These are phyloP conservation scores for Atherinosoma microstoma DNA, from an alignment of 2,797 vertebrate species.

Conservation along the genomic window DNA sequence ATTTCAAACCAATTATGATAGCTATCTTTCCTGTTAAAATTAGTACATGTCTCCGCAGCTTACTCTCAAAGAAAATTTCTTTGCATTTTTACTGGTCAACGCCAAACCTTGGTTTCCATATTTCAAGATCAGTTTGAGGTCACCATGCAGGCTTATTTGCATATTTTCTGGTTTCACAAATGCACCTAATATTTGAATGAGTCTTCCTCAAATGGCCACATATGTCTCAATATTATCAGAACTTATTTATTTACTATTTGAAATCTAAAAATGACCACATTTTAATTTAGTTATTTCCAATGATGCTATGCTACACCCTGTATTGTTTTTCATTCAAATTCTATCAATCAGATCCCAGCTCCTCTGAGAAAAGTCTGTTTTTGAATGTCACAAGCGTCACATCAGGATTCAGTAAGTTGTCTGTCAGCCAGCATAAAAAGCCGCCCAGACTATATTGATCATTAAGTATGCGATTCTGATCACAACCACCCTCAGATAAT, in stretches of 20 bases:
- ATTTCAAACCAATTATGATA: conserved; percentile 10
- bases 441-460: conserved; percentile 55
- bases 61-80: neutral
- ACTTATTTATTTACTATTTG: neutral
- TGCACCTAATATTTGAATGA: neutral
- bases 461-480: conserved; percentile 56
- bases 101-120: conserved; percentile 1
- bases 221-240: neutral
- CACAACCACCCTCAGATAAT: conserved; percentile 55
- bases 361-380: conserved; percentile 32
- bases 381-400: conserved; percentile 46
- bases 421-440: conserved; percentile 47
- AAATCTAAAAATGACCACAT: neutral
- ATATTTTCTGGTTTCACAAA: conserved; percentile 18
- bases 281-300: conserved; percentile 10
- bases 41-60: neutral
- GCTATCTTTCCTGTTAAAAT: conserved; percentile 11
- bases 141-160: neutral
- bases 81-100: neutral
- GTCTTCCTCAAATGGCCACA: neutral
- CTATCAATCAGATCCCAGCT: conserved; percentile 27
- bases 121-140: conserved; percentile 27
- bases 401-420: conserved; percentile 48
- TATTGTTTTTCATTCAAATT: conserved; percentile 37
- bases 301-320: neutral